Percentiles rank a stretch among this genome's conserved stretches.
Evolutionary conservation across 2,113 vertebrate species (phyloP).

Genomic region (Colossoma macropomum): DNA sequence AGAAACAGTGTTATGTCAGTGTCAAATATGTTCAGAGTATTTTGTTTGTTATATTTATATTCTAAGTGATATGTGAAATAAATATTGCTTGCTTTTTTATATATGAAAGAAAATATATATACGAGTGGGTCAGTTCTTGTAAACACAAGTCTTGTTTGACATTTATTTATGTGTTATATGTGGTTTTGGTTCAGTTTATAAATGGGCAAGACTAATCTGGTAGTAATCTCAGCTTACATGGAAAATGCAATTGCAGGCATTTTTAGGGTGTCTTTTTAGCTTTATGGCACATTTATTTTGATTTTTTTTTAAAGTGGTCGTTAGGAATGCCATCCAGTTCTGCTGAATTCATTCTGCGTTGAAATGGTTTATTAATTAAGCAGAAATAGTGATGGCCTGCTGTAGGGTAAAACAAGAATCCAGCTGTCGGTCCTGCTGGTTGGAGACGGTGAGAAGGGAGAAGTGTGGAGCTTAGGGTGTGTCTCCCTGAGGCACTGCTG

Average conservation of each 20-base stretch:
- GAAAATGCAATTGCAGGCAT: background rate
- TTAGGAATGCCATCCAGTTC: background rate
- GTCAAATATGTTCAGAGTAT: slow-evolving; percentile 48
- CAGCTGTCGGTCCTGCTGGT: slow-evolving; percentile 37
- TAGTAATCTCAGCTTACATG: background rate
- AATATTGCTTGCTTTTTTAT: slow-evolving; percentile 62
- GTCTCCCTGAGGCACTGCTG: slow-evolving; percentile 61
- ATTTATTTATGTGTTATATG: background rate
- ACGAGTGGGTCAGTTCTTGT: background rate
- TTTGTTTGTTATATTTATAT: slow-evolving; percentile 77
- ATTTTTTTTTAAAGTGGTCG: background rate
- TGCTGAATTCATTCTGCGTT: background rate
- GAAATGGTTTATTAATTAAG: slow-evolving; percentile 27
- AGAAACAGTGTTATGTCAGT: slow-evolving; percentile 61
- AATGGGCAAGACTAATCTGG: background rate
- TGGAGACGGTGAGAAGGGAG: slow-evolving; percentile 47
- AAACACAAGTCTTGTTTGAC: background rate
- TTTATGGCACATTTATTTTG: background rate
- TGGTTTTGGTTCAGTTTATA: background rate
- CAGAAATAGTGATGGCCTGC: slow-evolving; percentile 27
- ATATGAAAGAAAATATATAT: slow-evolving; percentile 2
- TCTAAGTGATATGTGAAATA: slow-evolving; percentile 60
- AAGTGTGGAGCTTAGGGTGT: slow-evolving; percentile 59
- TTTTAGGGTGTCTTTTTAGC: background rate
- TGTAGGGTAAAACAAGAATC: slow-evolving; percentile 15